phyloP scores from a whole-genome alignment of 2,888 invertebrate species.

The Neoscelio sp. region DNA sequence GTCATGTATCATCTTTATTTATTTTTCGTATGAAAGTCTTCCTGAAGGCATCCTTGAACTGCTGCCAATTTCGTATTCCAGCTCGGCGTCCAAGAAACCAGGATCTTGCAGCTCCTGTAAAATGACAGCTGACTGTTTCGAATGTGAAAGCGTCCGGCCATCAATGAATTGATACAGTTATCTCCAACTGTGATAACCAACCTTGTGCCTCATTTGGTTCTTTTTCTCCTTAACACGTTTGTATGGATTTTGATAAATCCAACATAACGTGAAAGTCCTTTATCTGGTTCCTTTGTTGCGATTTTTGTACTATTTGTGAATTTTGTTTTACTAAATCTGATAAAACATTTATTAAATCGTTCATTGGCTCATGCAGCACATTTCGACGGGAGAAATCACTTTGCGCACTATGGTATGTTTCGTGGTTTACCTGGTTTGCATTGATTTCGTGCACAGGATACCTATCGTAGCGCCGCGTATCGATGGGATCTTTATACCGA shows the following conservation, averaged over 20 bases:
- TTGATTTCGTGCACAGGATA: too few relatives aligned
- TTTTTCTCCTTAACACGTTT: neutral
- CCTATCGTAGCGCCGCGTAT: too few relatives aligned
- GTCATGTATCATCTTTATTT: conserved; percentile 25
- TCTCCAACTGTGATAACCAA: neutral
- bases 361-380: too few relatives aligned
- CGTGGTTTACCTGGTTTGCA: too few relatives aligned
- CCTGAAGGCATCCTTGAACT: conserved; percentile 14
- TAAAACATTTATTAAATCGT: too few relatives aligned
- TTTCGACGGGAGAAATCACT: too few relatives aligned
- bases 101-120: conserved; percentile 38
- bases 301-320: neutral
- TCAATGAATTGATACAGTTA: conserved; percentile 8
- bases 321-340: too few relatives aligned
- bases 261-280: neutral
- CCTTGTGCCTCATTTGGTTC: neutral
- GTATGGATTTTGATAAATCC: conserved; percentile 7
- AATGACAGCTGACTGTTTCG: conserved; percentile 44
- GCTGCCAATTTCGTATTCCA: neutral
- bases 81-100: conserved; percentile 33
- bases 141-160: conserved; percentile 55
- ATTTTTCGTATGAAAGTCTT: conserved; percentile 33
- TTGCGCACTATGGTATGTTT: too few relatives aligned
- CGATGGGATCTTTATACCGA: too few relatives aligned
- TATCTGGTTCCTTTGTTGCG: neutral